A percentile compares a stretch with the other conserved stretches of the same genome.
Evolutionary conservation across 1,140 invertebrate genomes (phyloP).

Genomic region (Dermatophagoides farinae): DNA sequence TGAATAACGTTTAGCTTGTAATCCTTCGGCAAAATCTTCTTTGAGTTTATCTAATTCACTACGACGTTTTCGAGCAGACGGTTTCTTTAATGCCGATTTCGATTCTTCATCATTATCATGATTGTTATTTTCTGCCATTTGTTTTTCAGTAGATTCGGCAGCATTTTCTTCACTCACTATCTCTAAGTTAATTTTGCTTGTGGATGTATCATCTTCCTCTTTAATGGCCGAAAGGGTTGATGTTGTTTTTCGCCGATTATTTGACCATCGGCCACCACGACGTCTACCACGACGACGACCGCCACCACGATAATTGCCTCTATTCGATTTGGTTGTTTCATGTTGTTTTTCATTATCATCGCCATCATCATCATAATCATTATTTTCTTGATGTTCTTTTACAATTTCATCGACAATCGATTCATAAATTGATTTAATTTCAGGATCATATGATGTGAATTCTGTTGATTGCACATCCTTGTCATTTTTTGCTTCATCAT

Average conservation of each 20-base stretch:
- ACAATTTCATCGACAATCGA: background rate
- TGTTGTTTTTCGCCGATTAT: too few species aligned
- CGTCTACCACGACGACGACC: background rate
- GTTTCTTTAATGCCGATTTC: background rate
- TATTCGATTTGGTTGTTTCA: background rate
- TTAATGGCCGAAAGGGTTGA: background rate
- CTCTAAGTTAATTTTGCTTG: background rate
- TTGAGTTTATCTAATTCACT: background rate
- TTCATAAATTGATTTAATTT: background rate
- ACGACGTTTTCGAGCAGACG: background rate
- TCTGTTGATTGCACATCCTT: background rate
- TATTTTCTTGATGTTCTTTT: background rate
- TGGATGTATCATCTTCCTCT: background rate
- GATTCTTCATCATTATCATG: conserved; percentile 38
- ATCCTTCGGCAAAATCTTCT: conserved; percentile 7
- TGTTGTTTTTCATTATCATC: background rate
- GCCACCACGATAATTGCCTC: background rate
- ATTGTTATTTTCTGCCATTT: conserved; percentile 27
- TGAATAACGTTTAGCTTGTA: conserved; percentile 28
- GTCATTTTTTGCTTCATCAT: background rate
- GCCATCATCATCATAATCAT: background rate
- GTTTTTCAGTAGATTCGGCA: background rate
- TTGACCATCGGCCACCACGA: background rate
- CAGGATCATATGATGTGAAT: background rate
- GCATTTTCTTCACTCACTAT: background rate